Percentiles rank a stretch among this genome's conserved stretches.
phyloP scores from a whole-genome alignment of 2,113 vertebrate genomes.

The Columba livia region DNA sequence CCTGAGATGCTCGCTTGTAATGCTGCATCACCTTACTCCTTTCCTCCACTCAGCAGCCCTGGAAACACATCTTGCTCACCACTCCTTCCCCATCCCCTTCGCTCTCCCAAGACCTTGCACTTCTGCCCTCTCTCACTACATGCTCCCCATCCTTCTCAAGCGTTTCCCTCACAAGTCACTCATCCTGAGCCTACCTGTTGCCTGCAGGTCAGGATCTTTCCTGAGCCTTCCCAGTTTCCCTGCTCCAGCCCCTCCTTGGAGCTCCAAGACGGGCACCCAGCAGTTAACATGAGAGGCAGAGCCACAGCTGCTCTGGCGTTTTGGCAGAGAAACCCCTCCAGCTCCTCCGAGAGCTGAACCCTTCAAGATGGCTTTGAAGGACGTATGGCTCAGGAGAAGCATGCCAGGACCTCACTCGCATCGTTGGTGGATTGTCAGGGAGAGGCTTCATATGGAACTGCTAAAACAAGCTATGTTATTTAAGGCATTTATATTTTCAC shows the following conservation, averaged over 20 bases:
- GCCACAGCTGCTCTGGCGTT: neutral
- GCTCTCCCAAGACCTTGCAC: neutral
- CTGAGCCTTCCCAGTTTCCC: fast-evolving
- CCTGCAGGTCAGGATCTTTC: neutral
- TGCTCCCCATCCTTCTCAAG: neutral
- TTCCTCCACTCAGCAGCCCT: neutral
- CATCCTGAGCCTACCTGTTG: neutral
- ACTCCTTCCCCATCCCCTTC: neutral
- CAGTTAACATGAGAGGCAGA: neutral
- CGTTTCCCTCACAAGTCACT: neutral
- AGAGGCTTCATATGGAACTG: neutral
- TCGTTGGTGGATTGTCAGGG: neutral
- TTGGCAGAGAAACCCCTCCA: neutral
- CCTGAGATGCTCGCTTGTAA: neutral
- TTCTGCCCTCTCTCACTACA: neutral
- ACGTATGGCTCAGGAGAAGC: neutral
- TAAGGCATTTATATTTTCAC: neutral
- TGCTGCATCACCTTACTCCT: neutral
- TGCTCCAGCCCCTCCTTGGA: fast-evolving
- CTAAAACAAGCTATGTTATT: neutral
- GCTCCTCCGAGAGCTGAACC: neutral
- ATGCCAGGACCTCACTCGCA: neutral
- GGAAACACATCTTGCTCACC: neutral
- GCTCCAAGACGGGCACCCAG: fast-evolving
- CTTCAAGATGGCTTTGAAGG: neutral